A percentile compares a stretch with the other conserved stretches of the same genome.
Evolutionary conservation across 2,797 vertebrate species (phyloP).

Genomic region (Discoglossus pictus): DNA sequence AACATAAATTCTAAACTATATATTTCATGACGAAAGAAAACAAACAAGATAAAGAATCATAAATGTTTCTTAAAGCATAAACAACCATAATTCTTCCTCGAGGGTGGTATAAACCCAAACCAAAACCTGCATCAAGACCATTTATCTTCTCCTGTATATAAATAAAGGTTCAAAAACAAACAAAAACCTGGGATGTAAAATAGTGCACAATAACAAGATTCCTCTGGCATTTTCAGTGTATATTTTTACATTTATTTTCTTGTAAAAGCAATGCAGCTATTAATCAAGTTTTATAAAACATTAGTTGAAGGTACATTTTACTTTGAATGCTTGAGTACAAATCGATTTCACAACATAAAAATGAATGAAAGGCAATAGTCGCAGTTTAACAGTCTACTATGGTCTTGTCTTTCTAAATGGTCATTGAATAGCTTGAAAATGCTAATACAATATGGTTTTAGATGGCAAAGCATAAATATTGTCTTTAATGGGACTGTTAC

Average conservation of each 20-base stretch:
- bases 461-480: too few relatives aligned
- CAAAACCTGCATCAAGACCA: background rate
- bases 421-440: too few relatives aligned
- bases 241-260: constrained; percentile 14
- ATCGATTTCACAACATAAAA: background rate
- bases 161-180: background rate
- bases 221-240: background rate
- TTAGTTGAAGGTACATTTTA: background rate
- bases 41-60: constrained; percentile 14
- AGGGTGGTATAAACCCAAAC: background rate
- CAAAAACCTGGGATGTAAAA: constrained; percentile 11
- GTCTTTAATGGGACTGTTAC: too few relatives aligned
- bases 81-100: constrained; percentile 9
- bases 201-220: background rate
- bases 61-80: constrained; percentile 13
- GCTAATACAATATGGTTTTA: too few relatives aligned
- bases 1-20: constrained; percentile 20
- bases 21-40: constrained; percentile 10
- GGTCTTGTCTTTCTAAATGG: too few relatives aligned
- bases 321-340: background rate
- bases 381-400: too few relatives aligned
- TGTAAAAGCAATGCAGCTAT: background rate
- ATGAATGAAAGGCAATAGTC: too few relatives aligned
- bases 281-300: constrained; percentile 6
- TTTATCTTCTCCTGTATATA: constrained; percentile 9